Percentiles rank a stretch among this genome's conserved stretches.
Conservation (phyloP, 2,888 invertebrate genomes). For the Apantesis nais region DNA sequence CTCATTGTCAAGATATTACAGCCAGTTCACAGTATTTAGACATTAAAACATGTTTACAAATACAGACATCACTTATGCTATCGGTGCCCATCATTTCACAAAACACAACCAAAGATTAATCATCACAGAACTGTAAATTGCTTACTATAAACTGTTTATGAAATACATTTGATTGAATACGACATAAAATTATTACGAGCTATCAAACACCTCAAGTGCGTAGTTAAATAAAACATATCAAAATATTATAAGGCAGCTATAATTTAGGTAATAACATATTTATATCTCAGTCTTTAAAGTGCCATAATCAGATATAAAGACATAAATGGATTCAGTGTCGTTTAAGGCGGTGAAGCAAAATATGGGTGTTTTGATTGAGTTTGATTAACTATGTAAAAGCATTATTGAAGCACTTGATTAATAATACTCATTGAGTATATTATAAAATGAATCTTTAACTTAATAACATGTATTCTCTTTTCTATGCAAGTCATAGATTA, state of each 20-base stretch:
- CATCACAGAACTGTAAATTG: conserved; percentile 47
- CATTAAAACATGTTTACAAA: conserved; percentile 22
- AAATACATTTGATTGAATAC: conserved; percentile 56
- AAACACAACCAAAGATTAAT: conserved; percentile 38
- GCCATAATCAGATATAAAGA: conserved; percentile 27
- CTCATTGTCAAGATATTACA: conserved; percentile 14
- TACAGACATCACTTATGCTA: conserved; percentile 14
- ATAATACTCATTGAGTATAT: background rate
- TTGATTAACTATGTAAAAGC: conserved; percentile 11
- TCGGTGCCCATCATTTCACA: conserved; percentile 16
- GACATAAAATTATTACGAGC: conserved; percentile 54
- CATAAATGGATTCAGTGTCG: conserved; percentile 23
- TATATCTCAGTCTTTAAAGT: conserved; percentile 28
- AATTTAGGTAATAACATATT: conserved; percentile 46
- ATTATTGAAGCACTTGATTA: conserved; percentile 1
- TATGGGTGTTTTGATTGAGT: conserved; percentile 7
- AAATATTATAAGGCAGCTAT: conserved; percentile 43
- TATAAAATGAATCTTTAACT: background rate
- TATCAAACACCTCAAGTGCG: conserved; percentile 43
- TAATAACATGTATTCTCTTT: background rate
- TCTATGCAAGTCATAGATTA: background rate
- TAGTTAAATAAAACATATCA: conserved; percentile 38
- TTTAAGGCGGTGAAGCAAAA: conserved; percentile 10
- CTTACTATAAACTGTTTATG: conserved; percentile 54
- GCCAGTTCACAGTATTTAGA: conserved; percentile 16